phyloP scores from a whole-genome alignment of 1,140 invertebrate species.

The Drosophila ercepeae region DNA sequence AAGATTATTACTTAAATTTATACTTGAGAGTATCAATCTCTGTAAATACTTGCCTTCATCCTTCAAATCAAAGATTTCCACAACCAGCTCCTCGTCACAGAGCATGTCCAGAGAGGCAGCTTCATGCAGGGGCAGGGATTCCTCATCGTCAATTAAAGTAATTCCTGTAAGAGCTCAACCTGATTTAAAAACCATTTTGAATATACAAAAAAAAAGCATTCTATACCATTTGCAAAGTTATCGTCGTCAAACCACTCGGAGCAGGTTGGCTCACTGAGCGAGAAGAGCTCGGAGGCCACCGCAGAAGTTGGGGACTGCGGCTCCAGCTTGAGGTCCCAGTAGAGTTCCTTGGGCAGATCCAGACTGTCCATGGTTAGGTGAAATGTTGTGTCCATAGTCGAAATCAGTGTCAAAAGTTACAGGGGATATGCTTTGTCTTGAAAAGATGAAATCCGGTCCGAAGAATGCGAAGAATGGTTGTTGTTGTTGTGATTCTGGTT shows the following conservation, averaged over 20 bases:
- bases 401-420: slow-evolving; percentile 40
- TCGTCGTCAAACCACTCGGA: slow-evolving; percentile 67
- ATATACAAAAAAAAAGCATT: not conserved
- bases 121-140: slow-evolving; percentile 28
- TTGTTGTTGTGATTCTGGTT: slow-evolving; percentile 55
- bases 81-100: slow-evolving; percentile 65
- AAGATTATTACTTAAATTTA: no score
- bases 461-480: slow-evolving; percentile 60
- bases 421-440: slow-evolving; percentile 14
- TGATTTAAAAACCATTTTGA: not conserved
- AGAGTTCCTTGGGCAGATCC: slow-evolving; percentile 70
- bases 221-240: slow-evolving; percentile 81
- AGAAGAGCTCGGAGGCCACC: slow-evolving; percentile 68
- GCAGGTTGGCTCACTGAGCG: slow-evolving; percentile 57
- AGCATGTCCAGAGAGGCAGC: slow-evolving; percentile 43
- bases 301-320: slow-evolving; percentile 61
- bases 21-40: no score
- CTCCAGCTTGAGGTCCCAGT: slow-evolving; percentile 79
- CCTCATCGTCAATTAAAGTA: slow-evolving; percentile 34
- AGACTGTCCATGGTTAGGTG: slow-evolving; percentile 71
- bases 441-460: slow-evolving; percentile 59
- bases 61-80: slow-evolving; percentile 72
- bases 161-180: slow-evolving; percentile 27
- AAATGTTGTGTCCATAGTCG: slow-evolving; percentile 45
- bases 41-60: slow-evolving; percentile 58